Evolutionary conservation across 2,888 invertebrate species (phyloP), one percentile per base, ranked within the genome.

Genomic region (Drosophila subsilvestris): DNA sequence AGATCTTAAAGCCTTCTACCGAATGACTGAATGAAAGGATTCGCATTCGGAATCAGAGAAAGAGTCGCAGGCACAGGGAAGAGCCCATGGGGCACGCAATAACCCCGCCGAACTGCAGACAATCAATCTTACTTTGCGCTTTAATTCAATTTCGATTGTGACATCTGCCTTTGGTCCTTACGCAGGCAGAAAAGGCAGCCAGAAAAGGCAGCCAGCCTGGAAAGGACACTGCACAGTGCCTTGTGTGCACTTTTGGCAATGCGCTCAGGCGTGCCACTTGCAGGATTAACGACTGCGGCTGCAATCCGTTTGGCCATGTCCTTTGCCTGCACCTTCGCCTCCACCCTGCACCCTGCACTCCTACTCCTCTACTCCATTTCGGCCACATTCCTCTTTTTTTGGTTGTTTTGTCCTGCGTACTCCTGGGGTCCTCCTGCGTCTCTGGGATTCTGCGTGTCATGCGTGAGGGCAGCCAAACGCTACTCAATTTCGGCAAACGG

Each of bases 91-190:
- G 79, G 88, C 88, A 82, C 88, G 82, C 82, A 87, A 79, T 85
- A 86, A 87, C 88, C 89, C 79, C 78, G 49, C 70, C 77, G 88
- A 87, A 89, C 85, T 89, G 78, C 80, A 86, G 89, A 90, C 91
- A 91, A 91, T 91, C 91, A 91, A 91, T 91, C 91, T 91, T 90
- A 86, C 89, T 90, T 91, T 88, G 88, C 84, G 88, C 90, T 91
- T 91, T 91, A 91, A 91, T 91, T 91, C 91, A 91, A 91, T 91
- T 91, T 91, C 91, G 87, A 90, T 90, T 91, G 91, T 91, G 91
- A 91, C 91, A 91, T 91, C 91, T 91, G 91, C 91, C 91, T 91
- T 88, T 80, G 86, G 82, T 78, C 79, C 66, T 71, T 65, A 70
- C 70, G 63, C 70, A 70, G 70, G 42, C 29, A 32, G 18, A 59